phyloP scores from a whole-genome alignment of 2,888 invertebrate species.

The Coleophora deauratella region DNA sequence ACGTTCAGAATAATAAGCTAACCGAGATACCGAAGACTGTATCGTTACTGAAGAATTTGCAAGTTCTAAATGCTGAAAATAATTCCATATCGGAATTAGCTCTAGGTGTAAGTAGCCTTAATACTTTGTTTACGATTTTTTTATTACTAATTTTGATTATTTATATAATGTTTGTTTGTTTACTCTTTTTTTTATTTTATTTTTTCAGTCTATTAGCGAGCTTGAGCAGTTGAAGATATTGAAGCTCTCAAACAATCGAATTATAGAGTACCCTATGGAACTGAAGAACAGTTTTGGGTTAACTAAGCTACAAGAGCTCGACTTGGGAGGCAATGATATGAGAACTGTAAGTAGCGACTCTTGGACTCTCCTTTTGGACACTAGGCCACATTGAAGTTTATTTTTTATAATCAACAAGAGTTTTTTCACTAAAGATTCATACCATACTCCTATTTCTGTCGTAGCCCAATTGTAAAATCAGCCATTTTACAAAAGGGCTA shows the following conservation, averaged over 20 bases:
- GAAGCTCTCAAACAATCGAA: conserved; percentile 53
- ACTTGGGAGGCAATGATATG: conserved; percentile 65
- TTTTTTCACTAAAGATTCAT: no score
- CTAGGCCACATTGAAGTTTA: no score
- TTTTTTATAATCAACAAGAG: no score
- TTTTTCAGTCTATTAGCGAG: conserved; percentile 60
- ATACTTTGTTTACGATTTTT: not conserved
- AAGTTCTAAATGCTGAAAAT: conserved; percentile 46
- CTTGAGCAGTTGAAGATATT: conserved; percentile 43
- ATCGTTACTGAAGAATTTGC: conserved; percentile 44
- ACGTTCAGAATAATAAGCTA: conserved; percentile 57
- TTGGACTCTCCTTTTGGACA: not conserved
- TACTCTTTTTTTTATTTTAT: conserved; percentile 6
- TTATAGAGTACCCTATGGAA: conserved; percentile 58
- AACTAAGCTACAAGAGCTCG: conserved; percentile 52
- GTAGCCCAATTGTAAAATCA: no score
- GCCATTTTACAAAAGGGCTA: no score
- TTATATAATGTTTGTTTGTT: not conserved
- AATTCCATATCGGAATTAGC: conserved; percentile 51
- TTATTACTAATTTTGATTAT: not conserved
- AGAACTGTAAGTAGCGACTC: conserved; percentile 41
- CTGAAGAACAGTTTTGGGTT: conserved; percentile 51
- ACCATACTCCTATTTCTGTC: no score
- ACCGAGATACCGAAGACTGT: conserved; percentile 52
- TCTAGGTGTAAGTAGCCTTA: conserved; percentile 44